These are phyloP conservation scores for Peromyscus eremicus DNA, from an alignment of 2,797 vertebrate genomes.

Conservation along the genomic window DNA sequence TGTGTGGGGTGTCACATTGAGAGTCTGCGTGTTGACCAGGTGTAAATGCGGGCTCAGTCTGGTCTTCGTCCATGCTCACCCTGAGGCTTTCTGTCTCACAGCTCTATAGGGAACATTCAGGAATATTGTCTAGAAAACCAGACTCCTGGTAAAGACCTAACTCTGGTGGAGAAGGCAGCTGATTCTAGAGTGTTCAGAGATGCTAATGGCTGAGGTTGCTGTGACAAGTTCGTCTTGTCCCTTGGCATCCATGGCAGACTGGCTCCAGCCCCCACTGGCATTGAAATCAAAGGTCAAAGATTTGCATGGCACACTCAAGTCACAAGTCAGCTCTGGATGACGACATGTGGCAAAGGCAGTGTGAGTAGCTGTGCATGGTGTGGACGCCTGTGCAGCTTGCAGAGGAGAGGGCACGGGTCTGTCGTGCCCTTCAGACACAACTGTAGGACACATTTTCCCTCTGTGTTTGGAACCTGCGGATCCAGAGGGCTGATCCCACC, in stretches of 20 bases:
- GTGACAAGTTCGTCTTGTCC: background rate
- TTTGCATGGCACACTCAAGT: background rate
- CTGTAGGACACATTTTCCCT: background rate
- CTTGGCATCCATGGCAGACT: background rate
- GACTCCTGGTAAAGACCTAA: rapidly evolving
- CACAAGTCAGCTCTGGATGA: background rate
- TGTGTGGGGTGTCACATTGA: background rate
- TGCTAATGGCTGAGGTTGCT: background rate
- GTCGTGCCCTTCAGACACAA: background rate
- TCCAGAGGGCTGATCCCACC: background rate
- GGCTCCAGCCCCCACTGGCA: background rate
- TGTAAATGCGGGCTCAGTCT: background rate
- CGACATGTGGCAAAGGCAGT: too few relatives aligned
- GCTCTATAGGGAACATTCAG: background rate
- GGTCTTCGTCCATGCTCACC: background rate
- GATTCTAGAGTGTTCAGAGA: background rate
- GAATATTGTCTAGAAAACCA: background rate
- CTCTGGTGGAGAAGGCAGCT: rapidly evolving
- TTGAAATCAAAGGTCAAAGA: background rate
- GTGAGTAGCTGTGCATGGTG: background rate
- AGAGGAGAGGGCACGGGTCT: too few relatives aligned
- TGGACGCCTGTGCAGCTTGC: background rate
- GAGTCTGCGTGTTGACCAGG: background rate
- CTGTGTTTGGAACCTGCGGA: background rate
- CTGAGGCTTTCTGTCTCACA: background rate